Percentiles rank a stretch among this genome's conserved stretches.
Conservation (phyloP, 2,888 invertebrate genomes). For the Conomelus anceps region DNA sequence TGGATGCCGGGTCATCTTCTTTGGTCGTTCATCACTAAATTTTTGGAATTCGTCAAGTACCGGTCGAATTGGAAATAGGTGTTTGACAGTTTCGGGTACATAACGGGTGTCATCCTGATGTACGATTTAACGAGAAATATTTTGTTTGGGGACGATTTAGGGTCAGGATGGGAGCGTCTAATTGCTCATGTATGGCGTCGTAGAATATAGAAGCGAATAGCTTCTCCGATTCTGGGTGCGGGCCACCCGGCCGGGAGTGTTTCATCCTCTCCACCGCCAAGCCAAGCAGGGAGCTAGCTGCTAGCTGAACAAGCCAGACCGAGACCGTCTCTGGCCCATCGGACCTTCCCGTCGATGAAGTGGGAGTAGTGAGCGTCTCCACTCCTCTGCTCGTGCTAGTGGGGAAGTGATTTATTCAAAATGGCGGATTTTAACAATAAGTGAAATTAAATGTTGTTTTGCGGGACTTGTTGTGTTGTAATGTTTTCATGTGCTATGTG, state of each 20-base stretch:
- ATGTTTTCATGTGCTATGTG: neutral
- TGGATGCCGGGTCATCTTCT: neutral
- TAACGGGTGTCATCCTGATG: neutral
- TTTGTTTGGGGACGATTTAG: neutral
- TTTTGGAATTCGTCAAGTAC: neutral
- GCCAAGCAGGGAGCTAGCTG: neutral
- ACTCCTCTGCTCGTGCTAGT: neutral
- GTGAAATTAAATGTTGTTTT: conserved; percentile 7
- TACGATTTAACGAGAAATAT: neutral
- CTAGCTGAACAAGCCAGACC: neutral
- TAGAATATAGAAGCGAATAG: neutral
- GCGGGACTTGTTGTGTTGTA: neutral
- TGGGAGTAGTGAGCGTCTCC: neutral
- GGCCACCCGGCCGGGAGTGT: neutral
- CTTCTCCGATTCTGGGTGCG: neutral
- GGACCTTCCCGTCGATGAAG: neutral
- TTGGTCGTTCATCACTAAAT: neutral
- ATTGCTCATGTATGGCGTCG: neutral
- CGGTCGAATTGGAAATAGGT: neutral
- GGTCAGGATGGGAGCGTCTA: neutral
- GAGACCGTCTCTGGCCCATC: neutral
- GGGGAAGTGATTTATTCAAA: conserved; percentile 12
- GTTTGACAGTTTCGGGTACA: neutral
- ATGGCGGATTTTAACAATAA: conserved; percentile 9
- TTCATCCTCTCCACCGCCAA: neutral